Percentiles rank a stretch among this genome's conserved stretches.
phyloP scores from a whole-genome alignment of 2,888 invertebrate genomes.

The Trissoscelio sp. region DNA sequence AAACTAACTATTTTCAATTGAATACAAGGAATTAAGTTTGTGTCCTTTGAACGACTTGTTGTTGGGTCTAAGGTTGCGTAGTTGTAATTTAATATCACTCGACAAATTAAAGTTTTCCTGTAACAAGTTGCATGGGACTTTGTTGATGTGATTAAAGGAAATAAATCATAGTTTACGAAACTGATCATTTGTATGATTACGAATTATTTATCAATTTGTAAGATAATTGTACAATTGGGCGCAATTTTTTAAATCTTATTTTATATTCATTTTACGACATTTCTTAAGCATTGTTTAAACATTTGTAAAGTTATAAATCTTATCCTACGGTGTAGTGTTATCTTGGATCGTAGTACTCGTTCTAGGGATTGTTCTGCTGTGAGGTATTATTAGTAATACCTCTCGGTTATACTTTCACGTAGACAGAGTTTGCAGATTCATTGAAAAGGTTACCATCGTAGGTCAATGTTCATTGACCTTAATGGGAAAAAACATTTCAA shows the following conservation, averaged over 20 bases:
- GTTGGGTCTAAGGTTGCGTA: background rate
- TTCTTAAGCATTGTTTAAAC: slow-evolving; percentile 30
- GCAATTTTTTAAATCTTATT: too few species aligned
- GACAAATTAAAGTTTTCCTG: background rate
- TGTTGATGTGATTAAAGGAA: background rate
- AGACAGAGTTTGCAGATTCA: slow-evolving; percentile 67
- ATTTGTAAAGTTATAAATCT: slow-evolving; percentile 44
- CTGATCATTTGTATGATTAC: too few species aligned
- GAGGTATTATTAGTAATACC: slow-evolving; percentile 65
- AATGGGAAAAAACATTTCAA: slow-evolving; percentile 43
- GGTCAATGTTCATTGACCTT: slow-evolving; percentile 68
- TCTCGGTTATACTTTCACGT: slow-evolving; percentile 68
- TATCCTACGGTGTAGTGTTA: slow-evolving; percentile 30
- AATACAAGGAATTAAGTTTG: slow-evolving; percentile 26
- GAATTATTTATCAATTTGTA: too few species aligned
- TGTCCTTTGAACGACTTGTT: slow-evolving; percentile 10
- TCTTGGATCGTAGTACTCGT: slow-evolving; percentile 54
- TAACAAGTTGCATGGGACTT: background rate
- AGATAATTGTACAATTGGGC: too few species aligned
- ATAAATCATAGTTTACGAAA: background rate
- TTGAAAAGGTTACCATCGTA: slow-evolving; percentile 66
- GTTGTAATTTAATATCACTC: slow-evolving; percentile 14
- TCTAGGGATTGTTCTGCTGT: slow-evolving; percentile 61
- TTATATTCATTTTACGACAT: slow-evolving; percentile 4
- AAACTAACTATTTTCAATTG: slow-evolving; percentile 51